Percentiles rank a stretch among this genome's conserved stretches.
Evolutionary conservation across 1,140 invertebrate genomes (phyloP).

Genomic region (Pollicipes pollicipes): DNA sequence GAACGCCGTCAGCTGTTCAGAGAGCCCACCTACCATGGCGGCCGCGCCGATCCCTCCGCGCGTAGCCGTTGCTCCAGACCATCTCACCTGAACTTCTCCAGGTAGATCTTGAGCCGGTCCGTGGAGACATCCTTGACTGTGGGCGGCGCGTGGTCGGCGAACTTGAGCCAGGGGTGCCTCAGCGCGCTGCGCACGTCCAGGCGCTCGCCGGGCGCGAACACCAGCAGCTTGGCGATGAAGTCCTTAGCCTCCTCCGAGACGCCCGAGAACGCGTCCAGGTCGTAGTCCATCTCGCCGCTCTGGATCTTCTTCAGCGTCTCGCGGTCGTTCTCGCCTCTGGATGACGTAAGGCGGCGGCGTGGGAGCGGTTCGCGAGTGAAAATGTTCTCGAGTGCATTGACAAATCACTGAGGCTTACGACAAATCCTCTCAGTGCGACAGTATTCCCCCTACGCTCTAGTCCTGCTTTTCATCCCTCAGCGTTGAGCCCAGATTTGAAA

Average conservation of each 20-base stretch:
- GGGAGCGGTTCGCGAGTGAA: too few species aligned
- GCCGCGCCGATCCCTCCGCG: too few species aligned
- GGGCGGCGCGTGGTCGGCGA: not conserved
- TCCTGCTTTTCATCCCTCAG: too few species aligned
- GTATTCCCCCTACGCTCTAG: too few species aligned
- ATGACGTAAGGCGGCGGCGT: too few species aligned
- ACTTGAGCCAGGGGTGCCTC: constrained; percentile 60
- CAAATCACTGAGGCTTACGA: too few species aligned
- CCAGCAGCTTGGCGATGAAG: constrained; percentile 64
- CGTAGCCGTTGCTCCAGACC: too few species aligned
- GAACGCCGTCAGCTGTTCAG: too few species aligned
- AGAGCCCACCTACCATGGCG: too few species aligned
- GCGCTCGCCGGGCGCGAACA: constrained; percentile 48
- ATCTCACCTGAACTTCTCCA: not conserved
- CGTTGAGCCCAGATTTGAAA: too few species aligned
- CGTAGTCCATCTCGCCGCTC: constrained; percentile 32
- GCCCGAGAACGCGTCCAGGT: constrained; percentile 27
- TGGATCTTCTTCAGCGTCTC: constrained; percentile 67
- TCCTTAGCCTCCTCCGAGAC: constrained; percentile 66
- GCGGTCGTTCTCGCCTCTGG: constrained; percentile 53
- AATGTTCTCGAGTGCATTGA: too few species aligned
- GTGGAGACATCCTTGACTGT: not conserved
- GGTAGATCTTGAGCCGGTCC: not conserved
- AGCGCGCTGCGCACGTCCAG: constrained; percentile 60
- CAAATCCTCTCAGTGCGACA: too few species aligned